These are phyloP conservation scores for Odocoileus virginianus DNA, from an alignment of 2,113 vertebrate genomes.

Conservation along the genomic window DNA sequence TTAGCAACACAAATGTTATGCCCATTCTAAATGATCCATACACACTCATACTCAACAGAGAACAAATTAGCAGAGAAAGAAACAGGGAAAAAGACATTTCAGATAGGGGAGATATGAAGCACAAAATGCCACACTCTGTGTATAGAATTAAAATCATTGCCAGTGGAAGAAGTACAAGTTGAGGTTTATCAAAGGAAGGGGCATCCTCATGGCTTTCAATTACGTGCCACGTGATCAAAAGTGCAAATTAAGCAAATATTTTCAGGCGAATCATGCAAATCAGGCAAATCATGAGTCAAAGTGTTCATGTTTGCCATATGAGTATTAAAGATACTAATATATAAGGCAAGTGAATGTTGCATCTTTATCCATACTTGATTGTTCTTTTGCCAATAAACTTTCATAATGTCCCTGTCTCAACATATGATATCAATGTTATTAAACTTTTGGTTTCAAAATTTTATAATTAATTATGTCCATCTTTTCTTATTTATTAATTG, in stretches of 20 bases:
- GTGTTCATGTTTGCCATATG: neutral
- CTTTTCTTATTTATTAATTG: neutral
- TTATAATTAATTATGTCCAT: neutral
- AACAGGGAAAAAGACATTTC: neutral
- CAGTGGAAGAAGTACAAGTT: neutral
- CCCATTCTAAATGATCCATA: neutral
- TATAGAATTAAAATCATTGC: neutral
- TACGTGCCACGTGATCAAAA: neutral
- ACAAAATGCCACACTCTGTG: neutral
- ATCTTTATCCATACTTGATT: conserved; percentile 11
- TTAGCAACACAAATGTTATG: neutral
- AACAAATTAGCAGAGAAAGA: neutral
- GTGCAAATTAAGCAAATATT: neutral
- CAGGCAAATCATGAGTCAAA: neutral
- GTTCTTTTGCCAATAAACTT: neutral
- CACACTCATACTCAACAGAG: neutral
- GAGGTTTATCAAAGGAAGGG: neutral
- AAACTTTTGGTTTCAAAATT: neutral
- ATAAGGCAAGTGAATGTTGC: neutral
- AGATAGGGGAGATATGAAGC: neutral
- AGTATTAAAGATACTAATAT: neutral
- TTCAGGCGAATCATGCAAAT: neutral
- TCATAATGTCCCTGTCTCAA: neutral
- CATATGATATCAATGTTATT: neutral
- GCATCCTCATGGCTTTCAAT: neutral